Conservation (phyloP, 2,797 vertebrate genomes). For the Lophius americanus region DNA sequence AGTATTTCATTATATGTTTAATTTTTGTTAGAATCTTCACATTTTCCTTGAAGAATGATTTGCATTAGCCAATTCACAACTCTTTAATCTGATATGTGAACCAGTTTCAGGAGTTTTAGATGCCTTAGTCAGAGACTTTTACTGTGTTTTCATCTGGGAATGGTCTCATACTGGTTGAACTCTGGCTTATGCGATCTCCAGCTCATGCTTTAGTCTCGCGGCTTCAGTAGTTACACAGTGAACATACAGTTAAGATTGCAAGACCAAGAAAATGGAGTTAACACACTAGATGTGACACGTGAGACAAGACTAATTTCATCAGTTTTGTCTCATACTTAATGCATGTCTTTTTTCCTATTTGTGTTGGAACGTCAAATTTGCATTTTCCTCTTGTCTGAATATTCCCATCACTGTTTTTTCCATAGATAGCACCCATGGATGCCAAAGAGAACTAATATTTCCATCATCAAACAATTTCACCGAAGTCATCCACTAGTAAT, state of each 20-base stretch:
- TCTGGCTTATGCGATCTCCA: conserved; percentile 21
- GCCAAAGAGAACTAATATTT: conserved; percentile 59
- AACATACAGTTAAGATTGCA: conserved; percentile 10
- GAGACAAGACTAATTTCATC: background rate
- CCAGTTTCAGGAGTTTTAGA: background rate
- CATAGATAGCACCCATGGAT: conserved; percentile 13
- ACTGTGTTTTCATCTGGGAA: conserved; percentile 16
- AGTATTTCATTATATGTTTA: background rate
- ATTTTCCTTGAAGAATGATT: conserved; percentile 26
- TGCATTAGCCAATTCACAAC: conserved; percentile 27
- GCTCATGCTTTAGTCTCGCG: conserved; percentile 33
- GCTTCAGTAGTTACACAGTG: conserved; percentile 19
- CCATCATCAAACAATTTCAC: conserved; percentile 44
- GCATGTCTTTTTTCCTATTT: background rate
- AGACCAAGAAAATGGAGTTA: conserved; percentile 7
- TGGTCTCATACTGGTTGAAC: conserved; percentile 39
- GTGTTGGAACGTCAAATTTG: background rate
- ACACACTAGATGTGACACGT: background rate
- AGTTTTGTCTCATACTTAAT: background rate
- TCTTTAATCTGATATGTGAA: background rate
- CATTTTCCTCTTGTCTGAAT: conserved; percentile 5
- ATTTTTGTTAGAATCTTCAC: background rate
- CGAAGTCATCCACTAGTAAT: conserved; percentile 1
- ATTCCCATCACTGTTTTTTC: conserved; percentile 5
- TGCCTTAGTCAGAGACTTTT: background rate